Conservation (phyloP, 2,888 invertebrate genomes). For the Hydriomena furcata region DNA sequence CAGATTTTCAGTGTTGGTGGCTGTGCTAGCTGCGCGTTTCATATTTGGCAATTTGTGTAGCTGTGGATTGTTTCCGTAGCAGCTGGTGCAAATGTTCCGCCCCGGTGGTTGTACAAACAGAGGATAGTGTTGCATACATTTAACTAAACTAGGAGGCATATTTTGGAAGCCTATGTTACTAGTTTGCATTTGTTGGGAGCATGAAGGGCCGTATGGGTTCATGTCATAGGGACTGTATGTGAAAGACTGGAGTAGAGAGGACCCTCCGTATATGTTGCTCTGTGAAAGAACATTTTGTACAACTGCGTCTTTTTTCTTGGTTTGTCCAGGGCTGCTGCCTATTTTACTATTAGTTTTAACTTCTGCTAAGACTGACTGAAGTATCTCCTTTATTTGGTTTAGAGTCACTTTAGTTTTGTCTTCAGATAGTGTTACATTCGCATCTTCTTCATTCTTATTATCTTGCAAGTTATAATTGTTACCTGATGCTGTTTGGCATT, state of each 20-base stretch:
- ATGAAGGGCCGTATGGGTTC: conserved; percentile 50
- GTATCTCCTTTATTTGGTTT: conserved; percentile 67
- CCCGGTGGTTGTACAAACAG: conserved; percentile 55
- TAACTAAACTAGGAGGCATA: conserved; percentile 41
- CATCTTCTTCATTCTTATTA: not conserved
- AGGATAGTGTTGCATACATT: conserved; percentile 61
- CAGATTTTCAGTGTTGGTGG: conserved; percentile 59
- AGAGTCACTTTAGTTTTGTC: conserved; percentile 63
- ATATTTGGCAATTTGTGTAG: conserved; percentile 8
- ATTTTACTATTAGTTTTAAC: conserved; percentile 59
- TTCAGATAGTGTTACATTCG: conserved; percentile 30
- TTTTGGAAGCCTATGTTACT: conserved; percentile 43
- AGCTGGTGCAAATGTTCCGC: conserved; percentile 49
- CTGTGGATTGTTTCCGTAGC: conserved; percentile 43
- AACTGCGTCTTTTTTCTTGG: conserved; percentile 56
- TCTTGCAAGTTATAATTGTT: conserved; percentile 9
- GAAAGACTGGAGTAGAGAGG: conserved; percentile 57
- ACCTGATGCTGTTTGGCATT: conserved; percentile 50
- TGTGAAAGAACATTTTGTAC: conserved; percentile 62
- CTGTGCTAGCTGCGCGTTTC: conserved; percentile 38
- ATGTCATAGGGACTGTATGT: conserved; percentile 59
- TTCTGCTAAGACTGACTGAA: conserved; percentile 67
- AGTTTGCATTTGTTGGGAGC: conserved; percentile 48
- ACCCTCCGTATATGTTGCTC: conserved; percentile 49
- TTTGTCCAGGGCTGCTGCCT: conserved; percentile 40